A percentile compares a stretch with the other conserved stretches of the same genome.
These are phyloP conservation scores for Elgaria multicarinata DNA, from an alignment of 2,113 vertebrate species.

Conservation along the genomic window DNA sequence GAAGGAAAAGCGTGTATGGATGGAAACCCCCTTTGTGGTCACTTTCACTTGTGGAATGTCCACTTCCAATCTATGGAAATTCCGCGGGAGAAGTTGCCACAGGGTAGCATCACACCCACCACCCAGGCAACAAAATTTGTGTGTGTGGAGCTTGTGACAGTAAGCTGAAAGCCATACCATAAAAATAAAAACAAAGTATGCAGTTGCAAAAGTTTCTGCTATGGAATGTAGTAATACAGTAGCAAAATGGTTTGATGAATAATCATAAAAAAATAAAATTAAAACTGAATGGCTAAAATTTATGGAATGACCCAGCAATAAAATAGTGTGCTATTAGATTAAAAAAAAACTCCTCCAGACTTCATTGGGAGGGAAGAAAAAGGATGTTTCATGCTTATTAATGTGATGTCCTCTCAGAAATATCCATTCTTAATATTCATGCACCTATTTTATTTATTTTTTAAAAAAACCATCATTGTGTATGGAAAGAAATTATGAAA, in stretches of 20 bases:
- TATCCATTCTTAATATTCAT: slow-evolving; percentile 68
- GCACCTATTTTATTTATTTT: slow-evolving; percentile 44
- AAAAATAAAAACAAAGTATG: slow-evolving; percentile 42
- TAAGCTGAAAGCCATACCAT: slow-evolving; percentile 14
- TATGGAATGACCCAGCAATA: slow-evolving; percentile 79
- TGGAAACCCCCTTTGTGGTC: no score
- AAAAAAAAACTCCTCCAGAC: slow-evolving; percentile 50
- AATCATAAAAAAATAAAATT: slow-evolving; percentile 34
- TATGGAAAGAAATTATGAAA: slow-evolving; percentile 61
- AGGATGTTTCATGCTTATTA: slow-evolving; percentile 62
- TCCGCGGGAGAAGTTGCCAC: neutral
- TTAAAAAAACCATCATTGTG: slow-evolving; percentile 62
- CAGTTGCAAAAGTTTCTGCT: slow-evolving; percentile 21
- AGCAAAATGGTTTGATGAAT: slow-evolving; percentile 89
- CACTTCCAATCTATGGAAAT: neutral
- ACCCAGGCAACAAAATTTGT: neutral
- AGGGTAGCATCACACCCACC: neutral
- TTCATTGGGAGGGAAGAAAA: slow-evolving; percentile 50
- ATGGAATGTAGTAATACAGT: slow-evolving; percentile 74
- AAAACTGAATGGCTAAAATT: slow-evolving; percentile 77
- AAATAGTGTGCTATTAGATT: slow-evolving; percentile 74
- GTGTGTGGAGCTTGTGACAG: slow-evolving; percentile 6
- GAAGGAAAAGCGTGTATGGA: neutral
- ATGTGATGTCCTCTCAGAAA: slow-evolving; percentile 62
- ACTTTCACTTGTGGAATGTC: neutral